Evolutionary conservation across 1,140 invertebrate species (phyloP), one percentile per base, ranked within the genome.

Genomic region (Drosophila novamexicana): DNA sequence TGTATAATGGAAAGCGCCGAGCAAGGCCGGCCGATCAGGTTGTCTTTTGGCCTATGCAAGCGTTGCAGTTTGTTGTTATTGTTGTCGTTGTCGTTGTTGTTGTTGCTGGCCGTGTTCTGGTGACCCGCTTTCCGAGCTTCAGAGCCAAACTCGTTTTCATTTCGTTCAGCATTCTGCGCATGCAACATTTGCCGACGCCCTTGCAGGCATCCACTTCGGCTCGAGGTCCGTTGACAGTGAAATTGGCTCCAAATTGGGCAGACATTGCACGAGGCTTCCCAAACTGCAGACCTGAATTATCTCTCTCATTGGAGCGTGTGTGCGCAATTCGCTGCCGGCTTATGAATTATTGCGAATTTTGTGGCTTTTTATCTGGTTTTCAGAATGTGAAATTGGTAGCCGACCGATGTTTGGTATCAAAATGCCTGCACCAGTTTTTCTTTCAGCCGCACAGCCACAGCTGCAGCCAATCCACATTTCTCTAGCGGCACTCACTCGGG

Each of bases 261-360:
- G 54, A 6, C 18, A 36, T 57, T 70, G 71, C 72, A 77, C 81
- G 81, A 63, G 5, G 22, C 22, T 50, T 73, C 81, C 68, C 58
- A 57, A 18, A 50, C 40, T 57, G 39, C 29, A 54, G 36, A 69
- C 61, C 59, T 70, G 57, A 77, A 77, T 58, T 79, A 67, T 54
- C 65, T 80, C 82, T 70, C 56, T 53, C 62, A 76, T 65, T 81
- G 73, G 63, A 67, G 70, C 77, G 49, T 78, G 61, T 59, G 56
- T 57, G 65, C 71, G 67, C 69, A 73, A 59, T 77, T 61, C 74
- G 75, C 68, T 79, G 77, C 77, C 76, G 72, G 79, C 72, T 88
- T 89, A 88, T 88, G 84, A 88, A 88, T 88, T 83, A 83, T 88
- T 88, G 83, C 67, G 77, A 77, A 83, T 89, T 89, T 83, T 67